Conservation (phyloP, 1,140 invertebrate genomes). For the Euwallacea fornicatus region DNA sequence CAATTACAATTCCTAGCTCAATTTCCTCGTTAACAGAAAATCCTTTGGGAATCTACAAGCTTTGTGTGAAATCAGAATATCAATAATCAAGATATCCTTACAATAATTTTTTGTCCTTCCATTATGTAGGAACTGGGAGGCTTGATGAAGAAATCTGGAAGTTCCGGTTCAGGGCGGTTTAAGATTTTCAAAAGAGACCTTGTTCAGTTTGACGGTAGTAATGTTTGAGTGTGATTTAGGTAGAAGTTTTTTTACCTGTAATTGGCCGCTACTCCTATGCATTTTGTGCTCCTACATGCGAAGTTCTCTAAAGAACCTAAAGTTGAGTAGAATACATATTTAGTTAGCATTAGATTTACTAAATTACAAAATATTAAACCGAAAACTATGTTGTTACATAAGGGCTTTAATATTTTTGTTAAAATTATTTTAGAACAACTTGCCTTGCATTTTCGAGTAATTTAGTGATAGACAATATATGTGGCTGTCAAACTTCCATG, state of each 20-base stretch:
- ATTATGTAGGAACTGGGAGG: constrained; percentile 68
- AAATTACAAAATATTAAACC: no score
- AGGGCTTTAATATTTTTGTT: no score
- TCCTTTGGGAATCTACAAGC: constrained; percentile 64
- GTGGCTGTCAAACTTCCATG: no score
- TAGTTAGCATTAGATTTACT: no score
- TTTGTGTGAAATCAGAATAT: not conserved
- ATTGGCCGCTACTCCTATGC: constrained; percentile 57
- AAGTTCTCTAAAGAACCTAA: constrained; percentile 42
- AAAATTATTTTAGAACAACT: no score
- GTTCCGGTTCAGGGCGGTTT: constrained; percentile 64
- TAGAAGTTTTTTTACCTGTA: constrained; percentile 53
- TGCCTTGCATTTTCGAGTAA: no score
- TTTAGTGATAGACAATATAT: no score
- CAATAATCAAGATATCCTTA: constrained; percentile 47
- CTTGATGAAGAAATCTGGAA: constrained; percentile 75
- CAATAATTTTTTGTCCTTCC: constrained; percentile 67
- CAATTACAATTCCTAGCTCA: constrained; percentile 77
- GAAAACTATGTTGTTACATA: no score
- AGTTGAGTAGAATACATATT: not conserved
- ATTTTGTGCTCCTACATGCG: constrained; percentile 55
- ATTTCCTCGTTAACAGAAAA: constrained; percentile 75
- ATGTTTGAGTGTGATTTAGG: not conserved
- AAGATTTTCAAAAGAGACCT: constrained; percentile 57
- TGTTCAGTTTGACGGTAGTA: not conserved